Conservation (phyloP, 2,888 invertebrate species). For the Nebria brevicollis region DNA sequence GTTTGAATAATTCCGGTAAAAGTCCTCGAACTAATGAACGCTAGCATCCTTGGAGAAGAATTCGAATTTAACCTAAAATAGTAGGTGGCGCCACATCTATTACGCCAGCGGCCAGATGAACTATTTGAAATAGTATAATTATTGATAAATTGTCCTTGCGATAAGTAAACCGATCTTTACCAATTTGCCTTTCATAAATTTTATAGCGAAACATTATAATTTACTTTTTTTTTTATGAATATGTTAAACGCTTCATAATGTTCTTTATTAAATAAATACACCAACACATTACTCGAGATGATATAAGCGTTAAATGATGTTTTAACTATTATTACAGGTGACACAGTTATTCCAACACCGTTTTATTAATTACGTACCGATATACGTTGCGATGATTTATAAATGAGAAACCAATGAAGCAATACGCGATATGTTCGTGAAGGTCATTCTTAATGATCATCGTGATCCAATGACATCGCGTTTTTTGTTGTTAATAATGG, state of each 20-base stretch:
- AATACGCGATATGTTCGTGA: not conserved
- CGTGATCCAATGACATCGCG: conserved; percentile 1
- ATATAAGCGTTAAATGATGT: not conserved
- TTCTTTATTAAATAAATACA: not conserved
- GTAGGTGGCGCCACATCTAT: not conserved
- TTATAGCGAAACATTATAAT: not conserved
- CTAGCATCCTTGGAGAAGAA: not conserved
- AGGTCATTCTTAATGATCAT: not conserved
- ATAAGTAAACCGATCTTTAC: not conserved
- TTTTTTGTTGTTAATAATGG: not conserved
- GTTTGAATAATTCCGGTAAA: not conserved
- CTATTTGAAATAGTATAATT: not conserved
- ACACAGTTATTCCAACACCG: not conserved
- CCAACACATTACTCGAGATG: not conserved
- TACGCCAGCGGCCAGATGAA: not conserved
- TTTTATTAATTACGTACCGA: not conserved
- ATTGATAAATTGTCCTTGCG: not conserved
- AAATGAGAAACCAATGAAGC: not conserved
- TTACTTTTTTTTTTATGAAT: not conserved
- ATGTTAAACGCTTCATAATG: too few species aligned
- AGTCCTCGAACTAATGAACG: not conserved
- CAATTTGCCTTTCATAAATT: not conserved
- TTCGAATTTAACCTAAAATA: not conserved
- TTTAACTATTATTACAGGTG: not conserved
- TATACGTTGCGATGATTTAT: not conserved